Evolutionary conservation across 2,113 vertebrate species (phyloP).

Genomic region (Nibea coibor): DNA sequence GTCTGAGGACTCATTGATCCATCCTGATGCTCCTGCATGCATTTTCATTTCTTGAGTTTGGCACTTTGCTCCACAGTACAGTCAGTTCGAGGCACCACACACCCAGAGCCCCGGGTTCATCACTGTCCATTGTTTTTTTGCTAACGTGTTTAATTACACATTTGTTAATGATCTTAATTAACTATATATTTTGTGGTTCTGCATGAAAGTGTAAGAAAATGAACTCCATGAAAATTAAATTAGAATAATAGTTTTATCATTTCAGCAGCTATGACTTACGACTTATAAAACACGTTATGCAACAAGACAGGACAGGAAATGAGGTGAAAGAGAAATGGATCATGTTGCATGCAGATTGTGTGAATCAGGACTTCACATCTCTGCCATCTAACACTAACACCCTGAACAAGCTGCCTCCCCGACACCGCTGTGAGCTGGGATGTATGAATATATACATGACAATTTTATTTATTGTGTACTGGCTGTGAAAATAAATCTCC

Average conservation of each 20-base stretch:
- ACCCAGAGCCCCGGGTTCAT: not conserved
- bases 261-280: not conserved
- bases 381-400: not conserved
- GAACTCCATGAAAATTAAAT: not conserved
- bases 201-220: not conserved
- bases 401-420: not conserved
- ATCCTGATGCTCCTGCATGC: not conserved
- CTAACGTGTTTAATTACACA: not conserved
- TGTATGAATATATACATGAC: not conserved
- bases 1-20: not conserved
- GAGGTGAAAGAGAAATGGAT: not conserved
- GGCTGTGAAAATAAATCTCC: constrained; percentile 1
- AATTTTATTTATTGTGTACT: not conserved
- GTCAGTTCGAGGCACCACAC: not conserved
- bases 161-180: not conserved
- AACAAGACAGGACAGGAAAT: too few relatives aligned
- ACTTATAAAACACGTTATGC: not conserved
- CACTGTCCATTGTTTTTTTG: too few relatives aligned
- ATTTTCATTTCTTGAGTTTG: not conserved
- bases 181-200: not conserved
- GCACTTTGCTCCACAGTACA: not conserved
- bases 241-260: not conserved
- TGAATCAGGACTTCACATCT: not conserved
- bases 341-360: not conserved
- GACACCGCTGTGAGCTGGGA: not conserved